Percentiles rank a stretch among this genome's conserved stretches.
These are phyloP conservation scores for Coluber constrictor DNA, from an alignment of 2,797 vertebrate genomes.

Conservation along the genomic window DNA sequence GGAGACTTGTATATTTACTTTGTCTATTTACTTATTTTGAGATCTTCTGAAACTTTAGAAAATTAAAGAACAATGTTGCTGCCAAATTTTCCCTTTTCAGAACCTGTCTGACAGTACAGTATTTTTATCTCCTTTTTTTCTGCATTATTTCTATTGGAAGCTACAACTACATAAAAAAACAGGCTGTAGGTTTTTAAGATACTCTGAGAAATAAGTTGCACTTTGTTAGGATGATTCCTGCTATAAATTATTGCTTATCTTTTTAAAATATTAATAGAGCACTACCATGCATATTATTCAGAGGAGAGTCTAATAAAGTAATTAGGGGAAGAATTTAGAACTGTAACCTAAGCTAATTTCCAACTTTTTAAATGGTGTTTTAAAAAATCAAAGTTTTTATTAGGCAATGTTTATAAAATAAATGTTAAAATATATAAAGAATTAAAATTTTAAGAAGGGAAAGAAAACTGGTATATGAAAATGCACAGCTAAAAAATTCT, in stretches of 20 bases:
- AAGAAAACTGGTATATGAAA: slow-evolving; percentile 46
- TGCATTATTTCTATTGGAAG: slow-evolving; percentile 56
- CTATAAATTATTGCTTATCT: slow-evolving; percentile 9
- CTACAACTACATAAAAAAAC: slow-evolving; percentile 53
- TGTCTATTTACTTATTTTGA: slow-evolving; percentile 75
- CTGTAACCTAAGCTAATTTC: slow-evolving; percentile 1
- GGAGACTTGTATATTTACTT: slow-evolving; percentile 81
- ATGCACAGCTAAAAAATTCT: slow-evolving; percentile 41
- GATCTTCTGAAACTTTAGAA: slow-evolving; percentile 70
- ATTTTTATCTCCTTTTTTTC: slow-evolving; percentile 68
- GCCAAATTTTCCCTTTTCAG: slow-evolving; percentile 64
- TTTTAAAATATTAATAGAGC: slow-evolving; percentile 22
- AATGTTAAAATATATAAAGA: background rate
- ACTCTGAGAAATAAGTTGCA: slow-evolving; percentile 49
- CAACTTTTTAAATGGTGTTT: slow-evolving; percentile 29
- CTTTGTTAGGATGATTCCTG: slow-evolving; percentile 33
- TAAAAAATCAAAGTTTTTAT: background rate
- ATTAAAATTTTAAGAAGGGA: background rate
- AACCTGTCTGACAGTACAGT: slow-evolving; percentile 67
- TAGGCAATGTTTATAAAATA: slow-evolving; percentile 41
- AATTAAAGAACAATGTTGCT: slow-evolving; percentile 66
- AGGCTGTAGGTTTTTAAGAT: slow-evolving; percentile 50
- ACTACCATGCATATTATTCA: background rate
- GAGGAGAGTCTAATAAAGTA: background rate
- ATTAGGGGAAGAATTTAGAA: background rate